A percentile compares a stretch with the other conserved stretches of the same genome.
These are phyloP conservation scores for Nephila pilipes DNA, from an alignment of 1,140 invertebrate species.

Conservation along the genomic window DNA sequence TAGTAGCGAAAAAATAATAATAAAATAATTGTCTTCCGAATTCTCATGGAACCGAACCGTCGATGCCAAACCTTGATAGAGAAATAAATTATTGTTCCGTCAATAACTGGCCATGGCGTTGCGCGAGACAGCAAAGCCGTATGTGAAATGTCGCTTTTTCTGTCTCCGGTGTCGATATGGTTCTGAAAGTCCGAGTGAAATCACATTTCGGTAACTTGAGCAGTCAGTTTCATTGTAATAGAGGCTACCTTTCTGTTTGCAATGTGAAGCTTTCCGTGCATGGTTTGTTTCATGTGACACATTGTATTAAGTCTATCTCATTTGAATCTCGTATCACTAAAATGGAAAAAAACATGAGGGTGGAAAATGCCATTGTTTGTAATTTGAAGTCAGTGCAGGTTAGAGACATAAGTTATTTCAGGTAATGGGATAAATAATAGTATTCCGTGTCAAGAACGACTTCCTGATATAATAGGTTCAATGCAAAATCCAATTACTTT, in stretches of 20 bases:
- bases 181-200: not conserved
- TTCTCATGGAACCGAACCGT: conserved; percentile 21
- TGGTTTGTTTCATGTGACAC: not conserved
- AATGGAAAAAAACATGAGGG: not conserved
- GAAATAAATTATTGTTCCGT: conserved; percentile 69
- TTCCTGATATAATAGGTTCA: too few relatives aligned
- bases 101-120: conserved; percentile 17
- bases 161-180: not conserved
- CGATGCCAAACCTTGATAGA: conserved; percentile 60
- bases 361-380: not conserved
- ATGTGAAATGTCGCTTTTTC: conserved; percentile 23
- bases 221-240: not conserved
- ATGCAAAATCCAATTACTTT: too few relatives aligned
- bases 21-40: conserved; percentile 48
- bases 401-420: too few relatives aligned
- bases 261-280: not conserved
- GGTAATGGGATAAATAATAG: too few relatives aligned
- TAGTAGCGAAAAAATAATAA: not conserved
- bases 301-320: not conserved
- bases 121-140: not conserved
- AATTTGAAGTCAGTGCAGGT: not conserved
- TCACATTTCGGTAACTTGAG: not conserved
- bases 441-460: too few relatives aligned
- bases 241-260: not conserved
- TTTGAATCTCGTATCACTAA: not conserved